Conservation (phyloP, 2,797 vertebrate genomes). For the Poecilia gillii region DNA sequence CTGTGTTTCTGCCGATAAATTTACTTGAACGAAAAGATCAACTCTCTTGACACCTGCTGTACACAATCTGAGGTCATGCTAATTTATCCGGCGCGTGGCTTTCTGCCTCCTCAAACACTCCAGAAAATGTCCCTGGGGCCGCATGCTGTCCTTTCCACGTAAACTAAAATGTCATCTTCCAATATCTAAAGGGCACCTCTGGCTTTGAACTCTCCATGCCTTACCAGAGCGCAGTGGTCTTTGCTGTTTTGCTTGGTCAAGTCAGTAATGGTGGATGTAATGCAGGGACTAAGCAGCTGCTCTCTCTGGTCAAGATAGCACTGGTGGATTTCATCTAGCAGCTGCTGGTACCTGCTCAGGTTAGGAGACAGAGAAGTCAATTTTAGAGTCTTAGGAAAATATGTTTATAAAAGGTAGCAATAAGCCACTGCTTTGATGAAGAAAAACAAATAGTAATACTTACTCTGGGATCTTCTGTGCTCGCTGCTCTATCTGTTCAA, state of each 20-base stretch:
- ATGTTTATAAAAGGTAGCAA: background rate
- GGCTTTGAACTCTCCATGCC: slow-evolving; percentile 42
- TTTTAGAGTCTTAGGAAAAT: slow-evolving; percentile 19
- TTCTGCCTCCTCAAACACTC: slow-evolving; percentile 38
- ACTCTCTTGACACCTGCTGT: slow-evolving; percentile 27
- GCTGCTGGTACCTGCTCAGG: slow-evolving; percentile 88
- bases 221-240: slow-evolving; percentile 98
- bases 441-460: slow-evolving; percentile 68
- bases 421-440: background rate
- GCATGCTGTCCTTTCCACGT: slow-evolving; percentile 30
- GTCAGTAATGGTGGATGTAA: slow-evolving; percentile 93
- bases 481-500: slow-evolving; percentile 95
- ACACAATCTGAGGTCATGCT: slow-evolving; percentile 37
- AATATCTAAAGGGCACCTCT: slow-evolving; percentile 53
- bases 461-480: slow-evolving; percentile 94
- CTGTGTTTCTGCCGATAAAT: slow-evolving; percentile 18
- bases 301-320: slow-evolving; percentile 96
- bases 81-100: slow-evolving; percentile 54
- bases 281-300: slow-evolving; percentile 91
- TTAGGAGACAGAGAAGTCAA: slow-evolving; percentile 9
- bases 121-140: slow-evolving; percentile 50
- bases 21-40: slow-evolving; percentile 13
- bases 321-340: slow-evolving; percentile 93
- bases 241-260: slow-evolving; percentile 94
- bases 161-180: slow-evolving; percentile 61